Percentiles rank a stretch among this genome's conserved stretches.
phyloP scores from a whole-genome alignment of 2,113 vertebrate genomes.

The Triplophysa dalaica region DNA sequence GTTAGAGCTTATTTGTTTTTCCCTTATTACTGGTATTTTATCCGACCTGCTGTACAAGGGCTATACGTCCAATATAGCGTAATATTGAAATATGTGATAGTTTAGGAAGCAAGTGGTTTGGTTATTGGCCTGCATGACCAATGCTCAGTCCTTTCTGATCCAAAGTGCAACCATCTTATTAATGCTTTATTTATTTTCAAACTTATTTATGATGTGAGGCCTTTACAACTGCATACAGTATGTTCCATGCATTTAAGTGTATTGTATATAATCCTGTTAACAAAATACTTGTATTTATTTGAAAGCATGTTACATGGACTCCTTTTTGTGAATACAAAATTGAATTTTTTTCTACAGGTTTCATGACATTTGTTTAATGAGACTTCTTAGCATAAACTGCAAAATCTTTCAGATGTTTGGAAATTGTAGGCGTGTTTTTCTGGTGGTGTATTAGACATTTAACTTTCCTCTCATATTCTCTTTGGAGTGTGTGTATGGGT shows the following conservation, averaged over 20 bases:
- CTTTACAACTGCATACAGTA: constrained; percentile 72
- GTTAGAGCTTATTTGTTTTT: neutral
- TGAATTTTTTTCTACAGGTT: constrained; percentile 86
- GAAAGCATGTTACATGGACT: constrained; percentile 80
- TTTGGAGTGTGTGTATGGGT: neutral
- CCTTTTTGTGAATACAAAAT: constrained; percentile 12
- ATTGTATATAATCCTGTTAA: constrained; percentile 66
- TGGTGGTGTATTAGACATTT: constrained; percentile 77
- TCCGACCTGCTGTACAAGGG: constrained; percentile 31
- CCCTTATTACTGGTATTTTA: neutral
- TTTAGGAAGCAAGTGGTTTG: constrained; percentile 16
- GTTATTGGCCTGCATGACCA: constrained; percentile 21
- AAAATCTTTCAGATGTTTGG: constrained; percentile 86
- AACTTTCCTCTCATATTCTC: neutral
- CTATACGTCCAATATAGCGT: constrained; percentile 31
- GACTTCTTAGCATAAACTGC: constrained; percentile 95
- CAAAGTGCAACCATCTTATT: neutral
- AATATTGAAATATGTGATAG: constrained; percentile 8
- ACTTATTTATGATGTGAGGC: constrained; percentile 87
- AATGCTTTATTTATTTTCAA: constrained; percentile 38
- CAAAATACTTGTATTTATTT: constrained; percentile 75
- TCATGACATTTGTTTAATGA: constrained; percentile 95
- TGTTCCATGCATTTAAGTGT: constrained; percentile 80
- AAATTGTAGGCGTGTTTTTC: constrained; percentile 67
- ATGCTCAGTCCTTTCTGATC: constrained; percentile 24